Conservation (phyloP, 1,140 invertebrate species). For the Megalonaias nervosa region DNA sequence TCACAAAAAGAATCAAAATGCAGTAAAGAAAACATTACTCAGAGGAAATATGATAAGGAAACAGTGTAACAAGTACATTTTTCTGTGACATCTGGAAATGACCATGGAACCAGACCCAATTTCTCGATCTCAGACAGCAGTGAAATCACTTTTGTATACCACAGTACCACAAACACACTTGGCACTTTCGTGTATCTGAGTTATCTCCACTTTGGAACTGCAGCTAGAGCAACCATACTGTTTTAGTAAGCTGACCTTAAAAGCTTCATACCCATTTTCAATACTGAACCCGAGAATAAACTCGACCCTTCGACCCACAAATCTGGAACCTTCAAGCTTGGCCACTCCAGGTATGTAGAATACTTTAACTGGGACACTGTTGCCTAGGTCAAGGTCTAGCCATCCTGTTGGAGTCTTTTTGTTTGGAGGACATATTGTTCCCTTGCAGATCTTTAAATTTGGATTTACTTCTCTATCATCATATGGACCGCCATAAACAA, state of each 20-base stretch:
- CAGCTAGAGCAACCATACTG: constrained; percentile 15
- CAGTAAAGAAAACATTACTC: too few species aligned
- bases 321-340: constrained; percentile 21
- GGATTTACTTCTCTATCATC: constrained; percentile 1
- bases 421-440: constrained; percentile 41
- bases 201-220: constrained; percentile 7
- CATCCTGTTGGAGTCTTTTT: constrained; percentile 34
- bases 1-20: too few species aligned
- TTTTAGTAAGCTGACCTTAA: constrained; percentile 32
- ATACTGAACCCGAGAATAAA: constrained; percentile 44
- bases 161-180: constrained; percentile 5
- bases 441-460: constrained; percentile 27
- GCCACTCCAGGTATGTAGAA: constrained; percentile 37
- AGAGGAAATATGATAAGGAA: too few species aligned
- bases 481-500: constrained; percentile 24
- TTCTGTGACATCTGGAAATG: too few species aligned
- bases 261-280: constrained; percentile 44
- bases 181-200: neutral
- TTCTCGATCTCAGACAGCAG: neutral
- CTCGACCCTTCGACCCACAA: constrained; percentile 35
- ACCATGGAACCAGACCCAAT: too few species aligned
- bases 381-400: constrained; percentile 37
- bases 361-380: constrained; percentile 34
- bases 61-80: too few species aligned
- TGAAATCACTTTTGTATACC: constrained; percentile 13